Conservation (phyloP, 2,113 vertebrate genomes). For the Candoia aspera region DNA sequence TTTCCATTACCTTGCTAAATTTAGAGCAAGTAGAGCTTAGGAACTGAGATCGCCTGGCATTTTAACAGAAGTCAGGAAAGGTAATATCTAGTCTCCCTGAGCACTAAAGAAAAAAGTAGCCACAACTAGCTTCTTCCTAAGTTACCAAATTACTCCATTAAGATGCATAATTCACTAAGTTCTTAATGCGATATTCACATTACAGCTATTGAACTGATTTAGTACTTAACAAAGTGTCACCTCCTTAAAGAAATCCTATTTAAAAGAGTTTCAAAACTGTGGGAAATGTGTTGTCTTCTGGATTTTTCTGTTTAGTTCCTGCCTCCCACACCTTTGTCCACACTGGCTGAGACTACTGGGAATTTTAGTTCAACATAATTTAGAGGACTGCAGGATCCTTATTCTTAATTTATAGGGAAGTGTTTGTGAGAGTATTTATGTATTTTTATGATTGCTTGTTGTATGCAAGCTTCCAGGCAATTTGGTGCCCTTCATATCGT, state of each 20-base stretch:
- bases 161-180: slow-evolving; percentile 41
- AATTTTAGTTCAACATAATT: neutral
- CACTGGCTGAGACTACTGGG: neutral
- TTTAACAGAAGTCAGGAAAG: slow-evolving; percentile 49
- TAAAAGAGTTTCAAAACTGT: neutral
- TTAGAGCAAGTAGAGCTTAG: slow-evolving; percentile 53
- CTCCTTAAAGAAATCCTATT: neutral
- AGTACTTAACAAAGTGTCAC: neutral
- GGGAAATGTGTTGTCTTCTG: neutral
- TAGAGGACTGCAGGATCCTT: neutral
- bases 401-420: too few species aligned
- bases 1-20: slow-evolving; percentile 62
- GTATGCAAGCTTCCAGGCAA: too few species aligned
- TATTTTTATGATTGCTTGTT: too few species aligned
- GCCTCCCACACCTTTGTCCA: neutral
- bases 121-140: slow-evolving; percentile 42
- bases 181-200: slow-evolving; percentile 25
- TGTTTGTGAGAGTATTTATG: too few species aligned
- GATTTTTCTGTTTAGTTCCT: neutral
- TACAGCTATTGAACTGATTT: neutral
- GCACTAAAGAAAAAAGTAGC: slow-evolving; percentile 28
- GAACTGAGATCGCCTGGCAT: slow-evolving; percentile 52
- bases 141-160: slow-evolving; percentile 47
- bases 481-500: too few species aligned
- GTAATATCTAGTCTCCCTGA: slow-evolving; percentile 23